Percentiles rank a stretch among this genome's conserved stretches.
These are phyloP conservation scores for Zelostemma sp. DNA, from an alignment of 1,140 invertebrate species.

Conservation along the genomic window DNA sequence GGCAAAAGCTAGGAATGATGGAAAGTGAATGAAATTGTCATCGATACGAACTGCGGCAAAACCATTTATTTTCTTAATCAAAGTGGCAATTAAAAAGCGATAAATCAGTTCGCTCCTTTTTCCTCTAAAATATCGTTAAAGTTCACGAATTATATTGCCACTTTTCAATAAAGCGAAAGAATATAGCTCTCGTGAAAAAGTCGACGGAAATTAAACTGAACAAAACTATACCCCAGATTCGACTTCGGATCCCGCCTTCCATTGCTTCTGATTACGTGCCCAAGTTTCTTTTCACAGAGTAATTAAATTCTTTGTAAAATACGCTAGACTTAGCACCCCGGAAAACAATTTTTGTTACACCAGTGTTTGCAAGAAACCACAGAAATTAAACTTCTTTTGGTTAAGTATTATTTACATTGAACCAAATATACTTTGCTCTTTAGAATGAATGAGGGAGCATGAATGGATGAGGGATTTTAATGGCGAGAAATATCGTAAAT, in stretches of 20 bases:
- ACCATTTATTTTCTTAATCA: slow-evolving; percentile 6
- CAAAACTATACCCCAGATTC: slow-evolving; percentile 13
- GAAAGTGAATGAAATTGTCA: too few species aligned
- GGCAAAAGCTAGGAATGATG: not conserved
- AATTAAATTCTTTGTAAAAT: too few species aligned
- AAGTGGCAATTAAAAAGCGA: slow-evolving; percentile 4
- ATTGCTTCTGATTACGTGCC: slow-evolving; percentile 13
- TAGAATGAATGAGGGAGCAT: too few species aligned
- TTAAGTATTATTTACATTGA: too few species aligned
- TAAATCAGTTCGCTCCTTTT: slow-evolving; percentile 3
- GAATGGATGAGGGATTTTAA: too few species aligned
- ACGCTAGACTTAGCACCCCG: too few species aligned
- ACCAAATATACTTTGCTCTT: too few species aligned
- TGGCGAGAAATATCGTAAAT: too few species aligned
- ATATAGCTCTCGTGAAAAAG: slow-evolving; percentile 10
- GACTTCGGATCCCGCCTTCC: slow-evolving; percentile 13
- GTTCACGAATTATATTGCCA: slow-evolving; percentile 10
- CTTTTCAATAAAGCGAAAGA: slow-evolving; percentile 22
- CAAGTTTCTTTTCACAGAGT: slow-evolving; percentile 17
- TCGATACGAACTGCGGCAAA: too few species aligned
- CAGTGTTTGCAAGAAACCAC: too few species aligned
- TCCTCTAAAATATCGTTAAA: slow-evolving; percentile 8
- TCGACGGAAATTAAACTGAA: slow-evolving; percentile 18
- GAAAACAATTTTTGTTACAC: too few species aligned
- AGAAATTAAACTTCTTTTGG: too few species aligned